Base-by-base conservation (phyloP, 2,888 invertebrate species). In the Cryptocephalus primarius region DNA sequence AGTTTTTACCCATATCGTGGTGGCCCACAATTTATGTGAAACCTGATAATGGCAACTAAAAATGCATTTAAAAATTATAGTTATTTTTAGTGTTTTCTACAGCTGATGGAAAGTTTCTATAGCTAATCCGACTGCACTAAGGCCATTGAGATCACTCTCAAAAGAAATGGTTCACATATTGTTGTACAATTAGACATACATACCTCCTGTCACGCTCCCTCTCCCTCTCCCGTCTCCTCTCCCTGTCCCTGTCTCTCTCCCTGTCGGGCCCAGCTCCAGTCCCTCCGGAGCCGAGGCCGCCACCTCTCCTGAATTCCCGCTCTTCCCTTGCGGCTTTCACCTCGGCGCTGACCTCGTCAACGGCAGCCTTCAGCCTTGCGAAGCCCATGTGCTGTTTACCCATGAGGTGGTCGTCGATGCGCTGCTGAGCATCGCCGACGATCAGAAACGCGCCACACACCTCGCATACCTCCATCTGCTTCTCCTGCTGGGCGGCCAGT, bases 371-470 rank as follows among this genome's bases (percentile, higher is more conserved):
- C 47, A 84, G 68, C 61, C 80, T 79, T 47, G 80, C 82, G 59
- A 83, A 84, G 2, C 97, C 97, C 53, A 95, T 85, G 74, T 99
- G 99, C 70, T 97, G 97, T 73, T 99, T 99, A 32, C 97, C 99
- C 78, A 91, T 92, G 47, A 97, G 74, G 74, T 99, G 97, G 68
- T 99, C 97, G 62, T 97, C 96, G 48, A 97, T 90, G 49, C 99
- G 79, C 64, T 95, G 94, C 64, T 95, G 96, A 2, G 96, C 97
- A 72, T 99, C 97, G 8, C 95, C 96, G 8, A 97, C 93, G 60
- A 99, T 97, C n/a, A 99, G 78, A 71, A 99, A 95, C 8, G 97
- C 96, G 1, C 97, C 97, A 68, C 97, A 99, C 1, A 95, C 91
- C 57, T 93, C 90, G 70, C 97, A 99, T 12, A 99, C 97, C 71